These are phyloP conservation scores for Discoglossus pictus DNA, from an alignment of 2,797 vertebrate genomes.

Conservation along the genomic window DNA sequence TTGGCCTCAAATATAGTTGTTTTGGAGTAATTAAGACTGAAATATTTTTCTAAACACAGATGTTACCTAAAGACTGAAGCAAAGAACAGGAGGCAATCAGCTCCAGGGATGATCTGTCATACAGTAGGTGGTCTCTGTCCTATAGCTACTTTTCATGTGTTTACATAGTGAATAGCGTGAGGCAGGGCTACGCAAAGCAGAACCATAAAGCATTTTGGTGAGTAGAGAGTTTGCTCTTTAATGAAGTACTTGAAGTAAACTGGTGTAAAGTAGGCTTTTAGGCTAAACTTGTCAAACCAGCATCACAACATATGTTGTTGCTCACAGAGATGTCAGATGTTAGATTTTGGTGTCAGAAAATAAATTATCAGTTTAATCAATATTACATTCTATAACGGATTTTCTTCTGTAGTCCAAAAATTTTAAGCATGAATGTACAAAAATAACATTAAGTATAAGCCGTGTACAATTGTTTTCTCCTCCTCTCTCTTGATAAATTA, in stretches of 20 bases:
- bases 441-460: too few relatives aligned
- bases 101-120: conserved; percentile 30
- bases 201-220: conserved; percentile 12
- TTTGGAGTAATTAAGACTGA: conserved; percentile 46
- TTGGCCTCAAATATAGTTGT: conserved; percentile 37
- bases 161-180: conserved; percentile 28
- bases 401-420: too few relatives aligned
- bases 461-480: too few relatives aligned
- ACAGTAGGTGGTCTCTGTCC: conserved; percentile 41
- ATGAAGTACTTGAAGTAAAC: conserved; percentile 26
- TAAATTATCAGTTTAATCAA: too few relatives aligned
- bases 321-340: too few relatives aligned
- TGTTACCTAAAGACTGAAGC: conserved; percentile 35
- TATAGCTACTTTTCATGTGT: conserved; percentile 7
- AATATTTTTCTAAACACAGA: conserved; percentile 49
- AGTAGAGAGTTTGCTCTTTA: conserved; percentile 13
- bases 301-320: too few relatives aligned
- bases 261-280: too few relatives aligned
- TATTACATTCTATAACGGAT: too few relatives aligned
- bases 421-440: too few relatives aligned
- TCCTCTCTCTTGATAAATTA: too few relatives aligned
- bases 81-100: conserved; percentile 26
- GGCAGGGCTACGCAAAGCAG: conserved; percentile 1
- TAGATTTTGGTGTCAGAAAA: too few relatives aligned
- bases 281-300: too few relatives aligned